Base-by-base conservation (phyloP, 2,888 invertebrate species). In the Dasypolia templi region DNA sequence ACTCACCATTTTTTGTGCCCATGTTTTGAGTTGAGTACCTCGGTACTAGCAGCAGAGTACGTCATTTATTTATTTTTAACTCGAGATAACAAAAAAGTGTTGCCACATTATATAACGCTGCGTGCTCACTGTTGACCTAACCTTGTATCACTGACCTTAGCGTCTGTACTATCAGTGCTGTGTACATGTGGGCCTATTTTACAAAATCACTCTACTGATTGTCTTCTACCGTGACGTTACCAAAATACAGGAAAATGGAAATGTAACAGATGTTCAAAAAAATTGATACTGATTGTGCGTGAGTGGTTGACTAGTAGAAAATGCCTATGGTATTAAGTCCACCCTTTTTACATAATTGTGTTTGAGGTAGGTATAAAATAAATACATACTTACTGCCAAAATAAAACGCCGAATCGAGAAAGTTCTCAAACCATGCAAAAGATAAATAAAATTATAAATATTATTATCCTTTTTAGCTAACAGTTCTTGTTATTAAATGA, bases 131-230 rank as follows among this genome's bases (percentile, higher is more conserved):
- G 77, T 64, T 77, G 75, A 79, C 79, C 85, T 72, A 75, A 70
- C 82, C 85, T 86, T 84, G 87, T 84, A 77, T 72, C 75, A 66
- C 59, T 86, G 72, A 86, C 79, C 79, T 75, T 69, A 81, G 22
- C 44, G 12, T 22, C 46, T 61, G 44, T 76, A 64, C 59, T 74
- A 81, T 84, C 84, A 72, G 74, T 19, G 26, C 53, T n/a, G n/a
- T n/a, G n/a, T 64, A 17, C 61, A 35, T 70, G 39, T 64, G 72
- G 75, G 84, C 55, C 19, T 68, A 59, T 75, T 80, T 68, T 66
- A 72, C 29, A 46, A 65, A 74, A 75, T 55, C 62, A 82, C 72
- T 84, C 69, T 42, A 55, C 75, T 75, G 84, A 84, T 82, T 84
- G 35, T 32, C 44, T 63, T 35, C 19, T 35, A 62, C 35, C 14